Evolutionary conservation across 2,113 vertebrate species (phyloP).

Genomic region (Dicerorhinus sumatrensis): DNA sequence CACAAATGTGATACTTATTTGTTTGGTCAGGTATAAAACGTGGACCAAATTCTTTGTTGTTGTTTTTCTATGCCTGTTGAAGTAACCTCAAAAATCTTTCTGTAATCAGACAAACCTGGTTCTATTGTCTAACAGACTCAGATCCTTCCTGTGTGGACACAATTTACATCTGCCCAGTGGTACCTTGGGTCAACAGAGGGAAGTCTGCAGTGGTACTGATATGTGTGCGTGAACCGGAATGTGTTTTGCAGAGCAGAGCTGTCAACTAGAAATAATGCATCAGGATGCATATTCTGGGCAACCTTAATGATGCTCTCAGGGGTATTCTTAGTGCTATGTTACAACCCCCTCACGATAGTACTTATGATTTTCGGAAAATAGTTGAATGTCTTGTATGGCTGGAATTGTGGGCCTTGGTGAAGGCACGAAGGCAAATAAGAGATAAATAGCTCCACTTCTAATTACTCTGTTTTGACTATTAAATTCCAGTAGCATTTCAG

Average conservation of each 20-base stretch:
- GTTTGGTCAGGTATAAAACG: not conserved
- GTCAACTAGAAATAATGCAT: not conserved
- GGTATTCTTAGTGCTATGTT: not conserved
- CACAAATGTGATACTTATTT: not conserved
- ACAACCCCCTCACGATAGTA: not conserved
- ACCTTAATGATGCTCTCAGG: not conserved
- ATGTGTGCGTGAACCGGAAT: not conserved
- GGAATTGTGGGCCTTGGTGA: not conserved
- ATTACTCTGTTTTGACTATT: constrained; percentile 12
- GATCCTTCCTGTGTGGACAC: not conserved
- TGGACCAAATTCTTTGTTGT: not conserved
- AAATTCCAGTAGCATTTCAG: constrained; percentile 28
- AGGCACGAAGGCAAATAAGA: not conserved
- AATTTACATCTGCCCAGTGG: not conserved
- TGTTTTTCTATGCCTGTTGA: not conserved
- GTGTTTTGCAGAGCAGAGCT: not conserved
- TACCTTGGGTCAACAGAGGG: not conserved
- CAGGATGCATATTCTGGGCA: not conserved
- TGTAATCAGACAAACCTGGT: not conserved
- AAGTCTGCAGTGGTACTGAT: not conserved
- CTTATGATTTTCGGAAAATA: not conserved
- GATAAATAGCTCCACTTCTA: not conserved
- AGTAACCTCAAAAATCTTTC: not conserved
- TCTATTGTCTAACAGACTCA: not conserved
- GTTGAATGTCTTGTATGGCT: not conserved